phyloP scores from a whole-genome alignment of 2,113 vertebrate species.

The Lepus europaeus region DNA sequence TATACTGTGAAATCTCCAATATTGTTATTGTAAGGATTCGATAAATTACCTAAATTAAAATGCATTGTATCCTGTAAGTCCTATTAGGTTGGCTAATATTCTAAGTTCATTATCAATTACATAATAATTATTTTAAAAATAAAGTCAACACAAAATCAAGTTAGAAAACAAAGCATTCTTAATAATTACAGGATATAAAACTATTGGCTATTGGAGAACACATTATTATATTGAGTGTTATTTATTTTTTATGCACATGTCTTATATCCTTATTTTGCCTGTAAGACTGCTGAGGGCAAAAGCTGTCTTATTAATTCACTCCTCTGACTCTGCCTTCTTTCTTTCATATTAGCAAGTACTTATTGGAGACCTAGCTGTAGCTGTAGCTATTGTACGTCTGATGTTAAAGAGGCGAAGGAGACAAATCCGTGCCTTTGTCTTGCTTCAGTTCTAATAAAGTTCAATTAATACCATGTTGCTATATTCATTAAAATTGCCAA shows the following conservation, averaged over 20 bases:
- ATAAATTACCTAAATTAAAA: conserved; percentile 26
- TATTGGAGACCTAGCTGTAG: background rate
- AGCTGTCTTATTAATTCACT: background rate
- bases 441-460: background rate
- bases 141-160: conserved; percentile 9
- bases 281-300: background rate
- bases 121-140: background rate
- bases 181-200: too few relatives aligned
- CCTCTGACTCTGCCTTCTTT: background rate
- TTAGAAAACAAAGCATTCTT: background rate
- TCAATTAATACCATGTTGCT: background rate
- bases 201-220: background rate
- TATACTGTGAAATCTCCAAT: background rate
- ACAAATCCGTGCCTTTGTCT: background rate
- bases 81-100: background rate
- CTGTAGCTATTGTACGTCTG: background rate
- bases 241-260: background rate
- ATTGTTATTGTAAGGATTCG: background rate
- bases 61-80: background rate
- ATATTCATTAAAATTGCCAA: background rate
- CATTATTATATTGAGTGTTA: background rate
- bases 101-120: background rate
- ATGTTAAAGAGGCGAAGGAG: background rate
- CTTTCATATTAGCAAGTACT: background rate
- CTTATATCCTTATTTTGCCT: background rate